Evolutionary conservation across 2,113 vertebrate genomes (phyloP), one percentile per base, ranked within the genome.

Genomic region (Malurus alboscapulatus): DNA sequence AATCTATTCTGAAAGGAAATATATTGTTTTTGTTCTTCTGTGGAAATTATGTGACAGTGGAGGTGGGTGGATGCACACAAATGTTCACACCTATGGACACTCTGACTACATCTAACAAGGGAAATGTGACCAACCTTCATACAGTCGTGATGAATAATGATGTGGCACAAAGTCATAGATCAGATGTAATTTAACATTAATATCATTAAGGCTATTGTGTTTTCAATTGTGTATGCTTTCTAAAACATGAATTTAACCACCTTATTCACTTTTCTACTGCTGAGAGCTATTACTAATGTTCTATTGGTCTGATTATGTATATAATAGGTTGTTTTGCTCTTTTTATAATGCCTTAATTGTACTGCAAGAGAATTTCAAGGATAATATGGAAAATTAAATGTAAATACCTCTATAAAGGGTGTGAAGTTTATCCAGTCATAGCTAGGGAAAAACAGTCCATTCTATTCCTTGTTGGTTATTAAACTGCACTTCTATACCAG

Each of bases 41-140:
- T 59, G 59, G 29, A 34, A 66, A 26, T 3, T 25, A 6, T 54
- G n/a, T 16, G 7, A 15, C 26, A 48, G 5, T 22, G 10, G 22
- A 14, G 0, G 2, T 48, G 7, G 7, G 27, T 42, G 29, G 19
- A 20, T 47, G 4, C 4, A 58, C 10, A 12, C 17, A 45, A 0
- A 0, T 10, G 7, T 21, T 29, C 65, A 61, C 32, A 27, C 26
- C 16, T 8, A 9, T 4, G 16, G 38, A 30, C 26, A 34, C 16
- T 12, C 22, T 44, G 53, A 27, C 40, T 32, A 1, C 12, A 42
- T 32, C 18, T 45, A n/a, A 30, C 11, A 6, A 25, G 1, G 16
- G 25, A 57, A 73, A 42, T 45, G 27, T 19, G 29, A 75, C 13
- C n/a, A 75, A 14, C 9, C 21, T 47, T 68, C 38, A 8, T 17